Evolutionary conservation across 2,113 vertebrate species (phyloP).

Genomic region (Athene cunicularia): DNA sequence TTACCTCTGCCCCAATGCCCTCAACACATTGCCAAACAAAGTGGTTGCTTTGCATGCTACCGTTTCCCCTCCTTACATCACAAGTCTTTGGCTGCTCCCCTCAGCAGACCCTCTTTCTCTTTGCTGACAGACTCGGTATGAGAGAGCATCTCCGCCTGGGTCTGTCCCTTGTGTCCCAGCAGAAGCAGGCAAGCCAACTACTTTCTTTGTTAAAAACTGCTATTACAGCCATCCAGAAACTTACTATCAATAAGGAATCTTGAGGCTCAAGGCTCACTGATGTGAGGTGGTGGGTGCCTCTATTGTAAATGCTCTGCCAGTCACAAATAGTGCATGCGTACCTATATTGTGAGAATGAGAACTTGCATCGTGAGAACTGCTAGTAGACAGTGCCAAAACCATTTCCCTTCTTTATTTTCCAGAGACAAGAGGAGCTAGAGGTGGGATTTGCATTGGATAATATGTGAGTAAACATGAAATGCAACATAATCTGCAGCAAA

Average conservation of each 20-base stretch:
- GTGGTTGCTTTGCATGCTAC: not conserved
- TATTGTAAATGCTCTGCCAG: not conserved
- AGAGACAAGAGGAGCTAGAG: slow-evolving; percentile 65
- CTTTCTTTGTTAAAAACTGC: not conserved
- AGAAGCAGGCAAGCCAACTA: not conserved
- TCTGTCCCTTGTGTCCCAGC: not conserved
- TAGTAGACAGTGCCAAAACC: not conserved
- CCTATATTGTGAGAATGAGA: not conserved
- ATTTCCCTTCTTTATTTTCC: not conserved
- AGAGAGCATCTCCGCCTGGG: not conserved
- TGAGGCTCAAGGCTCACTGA: not conserved
- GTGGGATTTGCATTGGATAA: slow-evolving; percentile 64
- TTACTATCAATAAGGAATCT: not conserved
- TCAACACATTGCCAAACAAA: not conserved
- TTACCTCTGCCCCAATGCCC: not conserved
- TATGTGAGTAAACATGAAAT: slow-evolving; percentile 64
- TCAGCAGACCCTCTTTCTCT: not conserved
- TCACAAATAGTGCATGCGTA: not conserved
- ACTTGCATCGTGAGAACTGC: not conserved
- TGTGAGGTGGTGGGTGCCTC: not conserved
- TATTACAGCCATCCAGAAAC: not conserved
- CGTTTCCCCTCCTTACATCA: not conserved
- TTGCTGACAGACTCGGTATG: not conserved
- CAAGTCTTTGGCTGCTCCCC: not conserved
- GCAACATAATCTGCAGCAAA: not conserved